Conservation (phyloP, 2,888 invertebrate genomes). For the Acronicta aceris region DNA sequence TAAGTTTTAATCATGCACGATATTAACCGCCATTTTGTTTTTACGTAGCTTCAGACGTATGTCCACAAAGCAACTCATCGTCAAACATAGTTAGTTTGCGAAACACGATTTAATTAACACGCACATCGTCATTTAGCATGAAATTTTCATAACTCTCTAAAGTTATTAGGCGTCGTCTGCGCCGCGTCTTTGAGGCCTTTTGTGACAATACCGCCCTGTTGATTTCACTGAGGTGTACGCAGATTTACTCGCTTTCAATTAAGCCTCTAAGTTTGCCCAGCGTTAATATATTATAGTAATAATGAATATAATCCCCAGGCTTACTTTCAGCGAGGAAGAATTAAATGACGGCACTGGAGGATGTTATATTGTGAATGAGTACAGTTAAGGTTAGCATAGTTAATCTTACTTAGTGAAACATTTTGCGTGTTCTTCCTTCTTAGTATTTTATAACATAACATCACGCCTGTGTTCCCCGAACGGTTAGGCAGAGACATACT, state of each 20-base stretch:
- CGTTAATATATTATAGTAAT: slow-evolving; percentile 62
- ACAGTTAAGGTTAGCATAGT: slow-evolving; percentile 22
- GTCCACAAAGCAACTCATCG: slow-evolving; percentile 6
- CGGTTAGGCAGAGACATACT: too few species aligned
- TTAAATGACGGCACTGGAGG: slow-evolving; percentile 40
- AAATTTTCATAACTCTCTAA: slow-evolving; percentile 50
- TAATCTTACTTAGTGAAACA: slow-evolving; percentile 35
- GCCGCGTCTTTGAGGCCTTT: slow-evolving; percentile 30
- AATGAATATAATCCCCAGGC: slow-evolving; percentile 56
- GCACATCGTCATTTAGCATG: slow-evolving; percentile 31
- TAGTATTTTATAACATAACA: too few species aligned
- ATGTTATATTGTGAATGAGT: slow-evolving; percentile 44
- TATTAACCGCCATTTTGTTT: slow-evolving; percentile 5
- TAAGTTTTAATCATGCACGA: not conserved
- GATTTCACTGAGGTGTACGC: slow-evolving; percentile 46
- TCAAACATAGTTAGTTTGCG: slow-evolving; percentile 24
- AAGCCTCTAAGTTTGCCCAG: slow-evolving; percentile 59
- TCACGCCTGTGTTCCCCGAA: too few species aligned
- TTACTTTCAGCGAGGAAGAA: slow-evolving; percentile 50
- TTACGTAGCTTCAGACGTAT: slow-evolving; percentile 1
- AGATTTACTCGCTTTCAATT: slow-evolving; percentile 66
- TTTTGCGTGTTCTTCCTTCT: slow-evolving; percentile 17
- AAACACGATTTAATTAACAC: slow-evolving; percentile 53
- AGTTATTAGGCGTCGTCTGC: slow-evolving; percentile 40
- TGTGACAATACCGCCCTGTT: slow-evolving; percentile 47